These are phyloP conservation scores for Acridotheres tristis DNA, from an alignment of 2,797 vertebrate genomes.

Conservation along the genomic window DNA sequence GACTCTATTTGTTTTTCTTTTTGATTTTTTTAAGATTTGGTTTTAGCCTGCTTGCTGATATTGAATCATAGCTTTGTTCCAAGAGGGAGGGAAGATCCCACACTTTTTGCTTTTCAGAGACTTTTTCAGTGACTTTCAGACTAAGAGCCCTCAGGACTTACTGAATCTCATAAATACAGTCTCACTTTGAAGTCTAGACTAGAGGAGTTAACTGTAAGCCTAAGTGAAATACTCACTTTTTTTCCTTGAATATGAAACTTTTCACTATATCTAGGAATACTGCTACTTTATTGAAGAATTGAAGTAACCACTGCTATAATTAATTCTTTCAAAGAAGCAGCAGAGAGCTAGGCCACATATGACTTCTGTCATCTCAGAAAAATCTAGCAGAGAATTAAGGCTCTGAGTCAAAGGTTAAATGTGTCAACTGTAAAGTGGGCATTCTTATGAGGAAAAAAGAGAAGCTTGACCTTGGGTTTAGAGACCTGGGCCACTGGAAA, in stretches of 20 bases:
- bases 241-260: not conserved
- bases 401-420: not conserved
- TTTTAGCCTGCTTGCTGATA: conserved; percentile 22
- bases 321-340: not conserved
- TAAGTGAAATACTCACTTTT: not conserved
- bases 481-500: not conserved
- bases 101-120: not conserved
- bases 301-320: not conserved
- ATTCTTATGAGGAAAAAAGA: not conserved
- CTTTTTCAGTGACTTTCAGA: not conserved
- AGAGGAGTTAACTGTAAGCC: not conserved
- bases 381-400: not conserved
- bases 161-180: not conserved
- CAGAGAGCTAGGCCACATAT: not conserved
- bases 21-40: not conserved
- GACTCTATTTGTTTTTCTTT: not conserved
- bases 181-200: conserved; percentile 39
- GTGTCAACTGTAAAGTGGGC: not conserved
- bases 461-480: not conserved
- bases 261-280: not conserved
- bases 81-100: not conserved
- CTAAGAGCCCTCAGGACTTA: conserved; percentile 15
- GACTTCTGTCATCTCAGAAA: not conserved
- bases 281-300: not conserved
- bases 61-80: conserved; percentile 29